These are phyloP conservation scores for Brachionus sp. DNA, from an alignment of 1,140 invertebrate genomes.

Conservation along the genomic window DNA sequence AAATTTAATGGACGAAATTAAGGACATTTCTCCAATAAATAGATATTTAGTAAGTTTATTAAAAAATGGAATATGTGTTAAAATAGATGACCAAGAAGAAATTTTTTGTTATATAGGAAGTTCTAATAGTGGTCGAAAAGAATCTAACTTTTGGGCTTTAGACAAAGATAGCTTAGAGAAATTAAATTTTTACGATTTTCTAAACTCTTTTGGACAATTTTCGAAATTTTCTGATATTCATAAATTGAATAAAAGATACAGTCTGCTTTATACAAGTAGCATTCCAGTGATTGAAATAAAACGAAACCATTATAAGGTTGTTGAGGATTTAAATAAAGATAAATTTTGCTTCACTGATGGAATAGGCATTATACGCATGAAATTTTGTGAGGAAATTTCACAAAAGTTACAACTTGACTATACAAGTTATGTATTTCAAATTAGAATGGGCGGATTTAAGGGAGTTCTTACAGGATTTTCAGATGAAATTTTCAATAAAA, in stretches of 20 bases:
- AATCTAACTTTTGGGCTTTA: background rate
- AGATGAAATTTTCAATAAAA: background rate
- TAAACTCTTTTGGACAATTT: background rate
- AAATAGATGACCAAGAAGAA: background rate
- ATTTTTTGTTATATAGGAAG: background rate
- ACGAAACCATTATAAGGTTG: background rate
- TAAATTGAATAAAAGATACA: background rate
- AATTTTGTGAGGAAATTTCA: background rate
- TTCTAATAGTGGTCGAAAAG: slow-evolving; percentile 11
- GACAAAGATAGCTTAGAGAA: background rate
- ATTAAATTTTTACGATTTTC: background rate
- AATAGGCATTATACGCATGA: background rate
- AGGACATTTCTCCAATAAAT: background rate
- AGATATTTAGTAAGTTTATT: background rate
- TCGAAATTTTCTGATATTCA: background rate
- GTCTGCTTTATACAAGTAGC: background rate
- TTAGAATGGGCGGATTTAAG: slow-evolving; percentile 11
- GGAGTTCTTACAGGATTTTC: background rate
- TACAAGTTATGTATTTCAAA: background rate
- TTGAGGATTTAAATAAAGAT: background rate
- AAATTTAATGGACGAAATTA: background rate
- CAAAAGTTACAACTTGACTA: background rate
- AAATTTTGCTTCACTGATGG: background rate
- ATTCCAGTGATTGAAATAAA: background rate
- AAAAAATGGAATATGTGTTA: background rate